Evolutionary conservation across 2,113 vertebrate species (phyloP), one percentile per base, ranked within the genome.

Genomic region (Gnathonemus echidnorhynchus): DNA sequence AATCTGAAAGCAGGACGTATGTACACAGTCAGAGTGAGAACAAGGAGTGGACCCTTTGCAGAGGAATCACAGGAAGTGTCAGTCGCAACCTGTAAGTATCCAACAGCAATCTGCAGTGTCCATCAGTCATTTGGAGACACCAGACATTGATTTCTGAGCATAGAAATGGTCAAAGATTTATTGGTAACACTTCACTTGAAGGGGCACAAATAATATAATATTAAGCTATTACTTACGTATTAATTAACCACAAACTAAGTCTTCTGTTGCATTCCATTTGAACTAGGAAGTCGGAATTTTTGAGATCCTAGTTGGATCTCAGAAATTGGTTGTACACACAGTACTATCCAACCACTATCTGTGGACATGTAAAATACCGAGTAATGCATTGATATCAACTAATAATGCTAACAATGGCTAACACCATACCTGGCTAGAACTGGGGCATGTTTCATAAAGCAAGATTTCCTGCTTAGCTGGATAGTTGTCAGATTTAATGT

Each of bases 61-160:
- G 88, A 35, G 1, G 31, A 91, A 8, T 96, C 95, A 89, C 53
- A 3, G 24, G 0, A 0, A 0, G 5, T 93, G 4, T 90, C 89
- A 2, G 94, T 87, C 86, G 94, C 94, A 84, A 96, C 95, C 10
- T 94, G 95, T 96, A 91, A 95, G 95, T 95, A 90, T 70, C 74
- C 31, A 19, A 1, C 35, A 31, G 10, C 1, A 1, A 13, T 70
- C 62, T 70, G 3, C 10, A 31, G 11, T 39, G 74, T 80, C 31
- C 35, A 39, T 39, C 74, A 80, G 74, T 80, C 13, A 5, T 80
- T 42, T 80, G 74, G 27, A 31, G 70, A 80, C 4, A 4, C 15
- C 24, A 53, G n/a, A 1, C 31, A 56, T 39, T 87, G 17, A 42
- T 8, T 39, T 17, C 53, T 45, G 4, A 27, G 5, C 53, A 27